Evolutionary conservation across 2,797 vertebrate species (phyloP).

Genomic region (Eptatretus atami): DNA sequence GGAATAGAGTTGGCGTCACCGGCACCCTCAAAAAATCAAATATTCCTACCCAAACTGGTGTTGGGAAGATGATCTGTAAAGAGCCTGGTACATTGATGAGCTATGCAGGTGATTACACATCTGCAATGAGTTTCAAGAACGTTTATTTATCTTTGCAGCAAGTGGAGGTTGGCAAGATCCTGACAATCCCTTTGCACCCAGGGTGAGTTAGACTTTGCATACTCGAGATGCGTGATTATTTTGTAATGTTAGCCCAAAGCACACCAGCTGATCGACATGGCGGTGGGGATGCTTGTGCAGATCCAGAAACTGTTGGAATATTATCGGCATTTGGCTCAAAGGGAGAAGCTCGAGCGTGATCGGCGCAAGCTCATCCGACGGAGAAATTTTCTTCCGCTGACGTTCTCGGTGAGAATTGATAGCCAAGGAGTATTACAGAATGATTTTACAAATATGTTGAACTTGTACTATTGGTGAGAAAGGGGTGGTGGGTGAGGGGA

Average conservation of each 20-base stretch:
- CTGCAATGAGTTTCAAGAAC: not conserved
- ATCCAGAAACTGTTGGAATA: conserved; percentile 92
- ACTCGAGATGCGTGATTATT: too few species aligned
- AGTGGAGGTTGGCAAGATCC: conserved; percentile 98
- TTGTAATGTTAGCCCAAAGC: too few species aligned
- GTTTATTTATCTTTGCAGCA: conserved; percentile 21
- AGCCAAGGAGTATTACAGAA: too few species aligned
- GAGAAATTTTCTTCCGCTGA: conserved; percentile 68
- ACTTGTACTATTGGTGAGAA: too few species aligned
- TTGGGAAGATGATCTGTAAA: too few species aligned
- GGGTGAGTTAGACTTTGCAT: conserved; percentile 23
- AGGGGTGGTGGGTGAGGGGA: too few species aligned
- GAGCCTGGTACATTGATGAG: not conserved
- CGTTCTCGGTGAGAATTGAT: conserved; percentile 45
- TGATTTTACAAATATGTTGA: too few species aligned
- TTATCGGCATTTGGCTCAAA: conserved; percentile 85
- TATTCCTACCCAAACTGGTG: too few species aligned
- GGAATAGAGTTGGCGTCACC: too few species aligned
- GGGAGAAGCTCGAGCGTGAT: conserved; percentile 79
- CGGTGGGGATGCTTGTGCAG: conserved; percentile 14
- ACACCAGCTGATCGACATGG: too few species aligned
- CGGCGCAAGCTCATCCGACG: conserved; percentile 73
- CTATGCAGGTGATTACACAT: not conserved
- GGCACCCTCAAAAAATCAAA: too few species aligned
- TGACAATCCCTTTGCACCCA: conserved; percentile 56